A percentile compares a stretch with the other conserved stretches of the same genome.
Conservation (phyloP, 2,888 invertebrate genomes). For the Orchestes rusci region DNA sequence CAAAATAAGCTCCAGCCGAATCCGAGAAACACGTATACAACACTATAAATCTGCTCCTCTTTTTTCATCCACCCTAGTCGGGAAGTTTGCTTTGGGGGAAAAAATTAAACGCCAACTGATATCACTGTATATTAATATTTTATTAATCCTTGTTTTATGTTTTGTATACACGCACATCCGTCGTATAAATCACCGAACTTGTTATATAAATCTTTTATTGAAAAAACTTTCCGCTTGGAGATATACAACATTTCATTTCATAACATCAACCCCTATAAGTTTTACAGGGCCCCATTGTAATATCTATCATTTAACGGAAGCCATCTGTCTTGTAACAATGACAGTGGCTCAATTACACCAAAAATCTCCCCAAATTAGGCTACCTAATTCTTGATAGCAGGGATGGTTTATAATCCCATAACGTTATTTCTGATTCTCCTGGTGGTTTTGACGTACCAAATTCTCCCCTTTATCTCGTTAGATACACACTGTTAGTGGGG, state of each 20-base stretch:
- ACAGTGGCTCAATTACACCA: conserved; percentile 16
- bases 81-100: too few species aligned
- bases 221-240: too few species aligned
- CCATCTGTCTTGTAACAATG: conserved; percentile 8
- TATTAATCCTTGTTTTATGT: conserved; percentile 25
- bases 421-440: conserved; percentile 3
- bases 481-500: not conserved
- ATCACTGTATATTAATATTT: conserved; percentile 28
- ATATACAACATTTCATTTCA: too few species aligned
- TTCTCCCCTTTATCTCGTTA: conserved; percentile 1
- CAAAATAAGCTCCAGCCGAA: conserved; percentile 16
- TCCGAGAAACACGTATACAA: conserved; percentile 13
- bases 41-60: conserved; percentile 10
- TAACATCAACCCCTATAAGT: too few species aligned
- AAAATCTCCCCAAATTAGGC: conserved; percentile 28
- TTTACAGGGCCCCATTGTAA: too few species aligned
- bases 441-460: conserved; percentile 2
- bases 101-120: conserved; percentile 28
- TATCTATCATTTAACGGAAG: conserved; percentile 4
- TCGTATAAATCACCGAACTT: conserved; percentile 19
- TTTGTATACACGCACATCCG: conserved; percentile 14
- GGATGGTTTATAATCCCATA: conserved; percentile 1
- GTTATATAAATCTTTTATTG: too few species aligned
- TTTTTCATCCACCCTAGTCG: conserved; percentile 16
- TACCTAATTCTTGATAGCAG: conserved; percentile 1